These are phyloP conservation scores for Turdus rufiventris DNA, from an alignment of 2,113 vertebrate genomes.

Conservation along the genomic window DNA sequence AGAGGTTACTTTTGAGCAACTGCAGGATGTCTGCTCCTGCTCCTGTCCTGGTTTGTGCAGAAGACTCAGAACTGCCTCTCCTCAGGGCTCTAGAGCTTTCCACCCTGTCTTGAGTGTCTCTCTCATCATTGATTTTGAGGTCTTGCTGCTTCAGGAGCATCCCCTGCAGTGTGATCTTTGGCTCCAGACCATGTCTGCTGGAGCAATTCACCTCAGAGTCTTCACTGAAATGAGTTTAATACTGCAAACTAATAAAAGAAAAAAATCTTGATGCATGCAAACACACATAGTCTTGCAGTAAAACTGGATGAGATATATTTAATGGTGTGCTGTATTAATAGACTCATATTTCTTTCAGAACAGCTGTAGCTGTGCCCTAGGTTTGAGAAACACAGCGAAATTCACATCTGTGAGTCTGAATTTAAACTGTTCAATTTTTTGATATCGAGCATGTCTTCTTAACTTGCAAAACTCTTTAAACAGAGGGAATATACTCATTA, in stretches of 20 bases:
- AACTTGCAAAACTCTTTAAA: neutral
- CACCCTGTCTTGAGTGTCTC: neutral
- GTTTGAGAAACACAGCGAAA: neutral
- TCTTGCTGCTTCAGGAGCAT: neutral
- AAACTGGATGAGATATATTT: neutral
- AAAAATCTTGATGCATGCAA: neutral
- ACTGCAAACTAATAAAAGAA: neutral
- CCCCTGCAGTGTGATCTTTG: neutral
- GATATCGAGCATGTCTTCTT: neutral
- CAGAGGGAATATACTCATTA: neutral
- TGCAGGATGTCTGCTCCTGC: neutral
- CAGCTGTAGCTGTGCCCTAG: neutral
- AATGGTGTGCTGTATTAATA: neutral
- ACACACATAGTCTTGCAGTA: rapidly evolving
- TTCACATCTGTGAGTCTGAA: neutral
- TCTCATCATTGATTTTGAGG: neutral
- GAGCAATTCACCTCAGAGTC: neutral
- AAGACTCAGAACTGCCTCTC: neutral
- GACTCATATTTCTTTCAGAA: neutral
- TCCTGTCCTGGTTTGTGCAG: neutral
- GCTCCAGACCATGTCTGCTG: neutral
- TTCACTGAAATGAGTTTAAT: neutral
- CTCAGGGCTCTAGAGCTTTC: neutral
- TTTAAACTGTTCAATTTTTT: neutral
- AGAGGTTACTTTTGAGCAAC: neutral